Base-by-base conservation (phyloP, 2,113 vertebrate species). In the Tachysurus vachellii region DNA sequence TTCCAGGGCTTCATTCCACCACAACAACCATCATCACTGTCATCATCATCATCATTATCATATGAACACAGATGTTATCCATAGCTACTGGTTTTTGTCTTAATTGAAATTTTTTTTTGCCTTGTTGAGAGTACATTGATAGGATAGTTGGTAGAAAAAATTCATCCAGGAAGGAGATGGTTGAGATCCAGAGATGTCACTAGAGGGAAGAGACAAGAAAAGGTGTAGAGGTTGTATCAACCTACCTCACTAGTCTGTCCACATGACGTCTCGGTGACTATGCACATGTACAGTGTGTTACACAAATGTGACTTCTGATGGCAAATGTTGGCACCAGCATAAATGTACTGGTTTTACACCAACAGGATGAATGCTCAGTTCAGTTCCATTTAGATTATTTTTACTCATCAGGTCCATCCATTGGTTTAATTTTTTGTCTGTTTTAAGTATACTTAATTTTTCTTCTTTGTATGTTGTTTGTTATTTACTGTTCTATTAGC, bases 161-260 rank as follows among this genome's bases (percentile, higher is more conserved):
- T 62, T 36, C 5, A 54, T 7, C 81, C 61, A 82, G 76, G 75
- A 86, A 86, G 82, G 85, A 81, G 26, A 44, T 86, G 6, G 82
- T 50, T 62, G 54, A 86, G 75, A 87, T 91, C 59, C 12, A 70
- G 57, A 53, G 76, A 90, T 80, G 70, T 88, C 83, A 89, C 75
- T 62, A 44, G 8, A 44, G 1, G 9, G 7, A 5, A 16, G 7
- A 7, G 26, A 12, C 5, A 28, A 70, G 7, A n/a, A 12, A 54
- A 28, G 44, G 26, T 62, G 21, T 62, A 64, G 5, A 68, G 64
- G 61, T 3, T 64, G 3, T 64, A 64, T 64, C 61, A n/a, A 64
- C 26, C 61, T 28, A 77, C 26, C 1, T 23, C 47, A 56, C 75
- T 54, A 14, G 5, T 79, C 50, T 79, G 64, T 16, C n/a, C 2